phyloP scores from a whole-genome alignment of 1,140 invertebrate species.

The Drosophila mauritiana region DNA sequence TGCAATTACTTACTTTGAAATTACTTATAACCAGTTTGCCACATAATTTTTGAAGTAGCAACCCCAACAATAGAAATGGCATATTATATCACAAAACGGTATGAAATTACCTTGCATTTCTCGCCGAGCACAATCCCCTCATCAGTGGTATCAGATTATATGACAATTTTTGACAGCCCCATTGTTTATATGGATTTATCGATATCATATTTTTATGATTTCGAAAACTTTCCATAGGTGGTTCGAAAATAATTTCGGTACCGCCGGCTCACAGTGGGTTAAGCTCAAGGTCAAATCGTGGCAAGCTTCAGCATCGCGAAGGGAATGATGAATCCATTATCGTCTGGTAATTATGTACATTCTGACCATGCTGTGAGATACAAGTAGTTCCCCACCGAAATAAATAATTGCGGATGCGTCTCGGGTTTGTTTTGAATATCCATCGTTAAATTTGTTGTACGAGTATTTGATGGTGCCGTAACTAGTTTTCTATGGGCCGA shows the following conservation, averaged over 20 bases:
- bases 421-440: conserved; percentile 24
- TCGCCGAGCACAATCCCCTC: not conserved
- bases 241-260: not conserved
- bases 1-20: conserved; percentile 3
- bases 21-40: conserved; percentile 4
- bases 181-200: not conserved
- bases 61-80: not conserved
- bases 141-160: not conserved
- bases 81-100: not conserved
- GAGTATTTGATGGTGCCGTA: conserved; percentile 15
- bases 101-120: not conserved
- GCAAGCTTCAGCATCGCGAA: not conserved
- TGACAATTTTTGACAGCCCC: not conserved
- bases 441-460: conserved; percentile 12
- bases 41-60: not conserved
- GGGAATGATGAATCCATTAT: conserved; percentile 11
- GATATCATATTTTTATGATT: not conserved
- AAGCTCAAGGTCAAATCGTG: conserved; percentile 24
- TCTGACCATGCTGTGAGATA: conserved; percentile 17
- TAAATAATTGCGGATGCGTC: conserved; percentile 30
- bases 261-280: conserved; percentile 4
- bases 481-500: conserved; percentile 14
- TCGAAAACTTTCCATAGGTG: not conserved
- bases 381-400: conserved; percentile 20
- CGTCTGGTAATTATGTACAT: conserved; percentile 28